Base-by-base conservation (phyloP, 2,113 vertebrate species). In the Seriola dumerili region DNA sequence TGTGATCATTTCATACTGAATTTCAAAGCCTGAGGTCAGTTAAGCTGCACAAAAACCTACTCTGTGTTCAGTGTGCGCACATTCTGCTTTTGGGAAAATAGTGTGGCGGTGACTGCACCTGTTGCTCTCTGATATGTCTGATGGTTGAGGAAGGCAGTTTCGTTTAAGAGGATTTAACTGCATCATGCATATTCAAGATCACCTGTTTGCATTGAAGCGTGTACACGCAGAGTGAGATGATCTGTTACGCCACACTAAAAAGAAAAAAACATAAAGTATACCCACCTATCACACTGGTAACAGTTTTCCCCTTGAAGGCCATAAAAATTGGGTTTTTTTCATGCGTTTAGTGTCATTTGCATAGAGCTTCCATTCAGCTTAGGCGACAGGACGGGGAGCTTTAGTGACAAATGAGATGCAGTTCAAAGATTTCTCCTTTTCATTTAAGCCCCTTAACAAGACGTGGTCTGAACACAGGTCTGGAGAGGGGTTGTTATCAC, bases 171-270 rank as follows among this genome's bases (percentile, higher is more conserved):
- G 65, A 70, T 68, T 59, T 50, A 40, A 65, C 70, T 61, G 25
- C 0, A 23, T 80, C 71, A 84, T 88, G 68, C 81, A 86, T 88
- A 82, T 86, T 88, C 72, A 87, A 17, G 32, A 71, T 80, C 72
- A 83, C 72, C 81, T 83, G 86, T 78, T 82, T 82, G 68, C 72
- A 80, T 50, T 4, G 5, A 70, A 70, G 62, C 14, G 23, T 29
- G 52, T 48, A 32, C 73, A 29, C 61, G 58, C 2, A 73, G 38
- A 61, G 67, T 29, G 32, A 71, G 59, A 50, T 59, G 11, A 67
- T 61, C 42, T 34, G 25, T 46, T 10, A 34, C 62, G 48, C 34
- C 34, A 19, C 8, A 32, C 7, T 54, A 59, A 67, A 78, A 68
- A 72, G 52, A 2, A 23, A 44, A 68, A 68, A 59, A 80, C 8